Base-by-base conservation (phyloP, 2,888 invertebrate genomes). In the Leucoma salicis region DNA sequence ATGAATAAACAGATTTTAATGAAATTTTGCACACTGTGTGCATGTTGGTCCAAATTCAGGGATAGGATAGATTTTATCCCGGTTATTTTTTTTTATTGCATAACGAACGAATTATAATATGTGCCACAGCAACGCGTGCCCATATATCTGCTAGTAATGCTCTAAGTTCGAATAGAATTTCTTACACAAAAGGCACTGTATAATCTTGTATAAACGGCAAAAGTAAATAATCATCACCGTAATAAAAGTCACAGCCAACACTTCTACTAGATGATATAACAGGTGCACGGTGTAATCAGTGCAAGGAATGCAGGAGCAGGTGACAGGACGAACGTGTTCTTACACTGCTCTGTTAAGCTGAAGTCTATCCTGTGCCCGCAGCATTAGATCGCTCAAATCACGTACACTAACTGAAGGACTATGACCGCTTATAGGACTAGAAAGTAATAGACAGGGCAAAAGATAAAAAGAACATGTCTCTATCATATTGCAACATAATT, bases 341-440 rank as follows among this genome's bases (percentile, higher is more conserved):
- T 35, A 53, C 59, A 63, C 53, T 59, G 60, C 50, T 61, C 46
- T 60, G 60, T 55, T 54, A 39, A 15, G 27, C 39, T 39, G 39
- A 39, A 39, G 44, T 28, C 35, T 44, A 34, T 35, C 31, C 62
- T 61, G 51, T 53, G 69, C 70, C 62, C 61, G 70, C 77, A 70
- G 77, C 79, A 76, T 74, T 78, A 77, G 75, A 76, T 63, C 70
- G 71, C 78, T 86, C 83, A 83, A 88, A 86, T 86, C 85, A 85
- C 84, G 78, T 80, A 82, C 80, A 82, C 80, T 84, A 82, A 81
- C 83, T 78, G 63, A 81, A 87, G 86, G 87, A 85, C 87, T 88
- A 80, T 80, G 82, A 84, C 85, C 85, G 76, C 52, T 63, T 67
- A 73, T 63, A 83, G 79, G 71, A 46, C 45, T 61, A 63, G 8